Percentiles rank a stretch among this genome's conserved stretches.
phyloP scores from a whole-genome alignment of 2,888 invertebrate species.

The Rhingia campestris region DNA sequence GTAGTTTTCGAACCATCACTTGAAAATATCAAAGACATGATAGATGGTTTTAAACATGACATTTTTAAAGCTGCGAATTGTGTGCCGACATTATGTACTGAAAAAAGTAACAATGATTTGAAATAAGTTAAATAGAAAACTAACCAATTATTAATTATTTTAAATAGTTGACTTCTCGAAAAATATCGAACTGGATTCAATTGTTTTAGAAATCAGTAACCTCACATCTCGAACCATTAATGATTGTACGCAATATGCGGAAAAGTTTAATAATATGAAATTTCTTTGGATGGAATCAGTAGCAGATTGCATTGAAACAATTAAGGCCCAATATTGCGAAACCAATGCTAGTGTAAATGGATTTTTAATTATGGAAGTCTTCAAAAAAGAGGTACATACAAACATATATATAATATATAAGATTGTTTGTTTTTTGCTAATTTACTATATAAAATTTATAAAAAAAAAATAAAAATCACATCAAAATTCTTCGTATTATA shows the following conservation, averaged over 20 bases:
- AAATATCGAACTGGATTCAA: conserved; percentile 5
- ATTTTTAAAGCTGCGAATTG: conserved; percentile 47
- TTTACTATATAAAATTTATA: too few species aligned
- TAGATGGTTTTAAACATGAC: conserved; percentile 79
- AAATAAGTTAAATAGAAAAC: neutral
- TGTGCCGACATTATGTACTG: conserved; percentile 42
- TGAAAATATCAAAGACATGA: conserved; percentile 88
- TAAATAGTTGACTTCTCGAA: conserved; percentile 31
- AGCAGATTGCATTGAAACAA: conserved; percentile 75
- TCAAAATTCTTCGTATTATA: too few species aligned
- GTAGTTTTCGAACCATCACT: conserved; percentile 90
- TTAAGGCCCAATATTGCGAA: conserved; percentile 67
- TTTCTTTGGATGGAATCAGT: conserved; percentile 79
- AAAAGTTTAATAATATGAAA: conserved; percentile 78
- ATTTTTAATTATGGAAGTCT: conserved; percentile 80
- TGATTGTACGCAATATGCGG: conserved; percentile 78
- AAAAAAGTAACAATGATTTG: conserved; percentile 12
- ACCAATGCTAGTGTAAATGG: conserved; percentile 75
- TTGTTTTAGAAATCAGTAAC: conserved; percentile 11
- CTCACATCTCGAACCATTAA: conserved; percentile 75
- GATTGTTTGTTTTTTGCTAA: too few species aligned
- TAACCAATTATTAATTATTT: neutral
- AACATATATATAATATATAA: too few species aligned
- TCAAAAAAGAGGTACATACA: conserved; percentile 78
- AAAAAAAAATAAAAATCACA: too few species aligned